Evolutionary conservation across 2,113 vertebrate species (phyloP).

Genomic region (Pampusana beccarii): DNA sequence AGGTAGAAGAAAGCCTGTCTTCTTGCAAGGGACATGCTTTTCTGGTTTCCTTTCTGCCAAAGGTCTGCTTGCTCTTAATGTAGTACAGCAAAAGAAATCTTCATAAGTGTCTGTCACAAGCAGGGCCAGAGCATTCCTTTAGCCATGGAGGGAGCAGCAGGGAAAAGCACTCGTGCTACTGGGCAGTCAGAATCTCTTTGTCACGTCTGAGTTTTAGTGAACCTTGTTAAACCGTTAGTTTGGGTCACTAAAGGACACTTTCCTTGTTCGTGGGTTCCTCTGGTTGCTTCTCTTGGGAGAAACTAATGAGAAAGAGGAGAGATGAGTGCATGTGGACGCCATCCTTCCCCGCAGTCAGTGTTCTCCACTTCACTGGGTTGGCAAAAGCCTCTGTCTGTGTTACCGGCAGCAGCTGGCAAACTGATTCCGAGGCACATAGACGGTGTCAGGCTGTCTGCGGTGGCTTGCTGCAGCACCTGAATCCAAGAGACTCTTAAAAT

Average conservation of each 20-base stretch:
- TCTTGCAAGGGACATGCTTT: neutral
- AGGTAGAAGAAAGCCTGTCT: neutral
- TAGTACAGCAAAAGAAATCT: neutral
- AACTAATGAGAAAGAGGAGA: neutral
- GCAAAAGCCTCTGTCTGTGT: neutral
- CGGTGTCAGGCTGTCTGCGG: neutral
- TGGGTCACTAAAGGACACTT: neutral
- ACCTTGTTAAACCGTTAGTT: neutral
- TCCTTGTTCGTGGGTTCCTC: neutral
- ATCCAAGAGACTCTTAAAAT: neutral
- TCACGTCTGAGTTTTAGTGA: neutral
- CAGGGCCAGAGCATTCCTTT: neutral
- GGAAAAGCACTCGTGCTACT: neutral
- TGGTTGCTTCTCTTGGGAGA: neutral
- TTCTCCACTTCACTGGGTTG: neutral
- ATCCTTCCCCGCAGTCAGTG: neutral
- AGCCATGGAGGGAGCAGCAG: neutral
- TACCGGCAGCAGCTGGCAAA: neutral
- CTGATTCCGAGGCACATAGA: neutral
- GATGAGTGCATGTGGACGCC: neutral
- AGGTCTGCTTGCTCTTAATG: neutral
- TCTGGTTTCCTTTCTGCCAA: neutral
- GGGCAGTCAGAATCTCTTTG: neutral
- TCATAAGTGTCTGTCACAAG: neutral
- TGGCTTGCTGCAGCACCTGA: neutral